phyloP scores from a whole-genome alignment of 37 sponge, comb jelly and placozoan species.

The Crambe crambe region DNA sequence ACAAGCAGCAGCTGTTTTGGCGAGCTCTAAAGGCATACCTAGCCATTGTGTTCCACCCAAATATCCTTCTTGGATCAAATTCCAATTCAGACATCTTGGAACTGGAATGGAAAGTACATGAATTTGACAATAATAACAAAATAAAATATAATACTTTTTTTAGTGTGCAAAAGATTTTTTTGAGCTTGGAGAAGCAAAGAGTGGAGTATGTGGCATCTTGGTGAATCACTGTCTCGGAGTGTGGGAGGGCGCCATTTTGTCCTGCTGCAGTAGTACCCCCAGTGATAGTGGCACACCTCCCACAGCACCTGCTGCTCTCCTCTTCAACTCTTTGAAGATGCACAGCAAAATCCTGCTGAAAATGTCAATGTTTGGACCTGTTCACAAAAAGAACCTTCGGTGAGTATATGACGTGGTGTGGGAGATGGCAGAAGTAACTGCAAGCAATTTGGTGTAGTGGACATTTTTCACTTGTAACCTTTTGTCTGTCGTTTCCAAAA shows the following conservation, averaged over 20 bases:
- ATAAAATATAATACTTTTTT: background rate
- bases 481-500: background rate
- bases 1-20: conserved; percentile 25
- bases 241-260: conserved; percentile 24
- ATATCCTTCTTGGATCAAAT: conserved; percentile 9
- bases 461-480: background rate
- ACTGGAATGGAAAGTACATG: conserved; percentile 15
- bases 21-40: conserved; percentile 41
- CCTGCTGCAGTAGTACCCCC: no score
- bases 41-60: conserved; percentile 34
- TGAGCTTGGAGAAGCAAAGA: conserved; percentile 41
- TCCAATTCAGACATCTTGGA: conserved; percentile 4
- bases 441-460: background rate
- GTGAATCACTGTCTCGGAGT: conserved; percentile 22
- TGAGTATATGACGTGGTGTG: background rate
- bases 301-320: background rate
- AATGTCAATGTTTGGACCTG: conserved; percentile 58
- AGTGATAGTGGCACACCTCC: background rate
- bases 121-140: background rate
- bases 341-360: conserved; percentile 27
- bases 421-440: background rate
- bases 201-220: conserved; percentile 44
- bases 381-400: conserved; percentile 69
- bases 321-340: conserved; percentile 15
- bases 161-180: conserved; percentile 33